Conservation (phyloP, 2,113 vertebrate genomes). For the Tretioscincus oriximinensis region DNA sequence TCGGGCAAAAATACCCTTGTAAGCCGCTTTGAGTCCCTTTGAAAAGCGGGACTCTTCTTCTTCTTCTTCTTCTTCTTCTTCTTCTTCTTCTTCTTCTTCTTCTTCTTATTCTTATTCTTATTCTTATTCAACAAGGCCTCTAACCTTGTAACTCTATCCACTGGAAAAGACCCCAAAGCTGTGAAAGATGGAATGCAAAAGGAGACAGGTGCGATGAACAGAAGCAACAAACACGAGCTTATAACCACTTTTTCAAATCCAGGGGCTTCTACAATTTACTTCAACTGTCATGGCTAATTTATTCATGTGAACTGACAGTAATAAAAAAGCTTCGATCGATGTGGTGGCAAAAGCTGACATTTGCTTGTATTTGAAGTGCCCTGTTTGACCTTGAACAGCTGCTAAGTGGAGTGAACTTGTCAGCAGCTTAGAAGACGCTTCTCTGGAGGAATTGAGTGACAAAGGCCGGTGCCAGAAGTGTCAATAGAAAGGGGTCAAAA, state of each 20-base stretch:
- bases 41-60: no score
- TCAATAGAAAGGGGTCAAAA: accelerated
- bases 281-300: conserved; percentile 67
- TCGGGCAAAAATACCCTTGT: no score
- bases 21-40: no score
- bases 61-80: no score
- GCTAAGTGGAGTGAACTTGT: conserved; percentile 45
- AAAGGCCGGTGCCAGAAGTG: not conserved
- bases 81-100: no score
- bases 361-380: conserved; percentile 60
- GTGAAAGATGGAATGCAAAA: no score
- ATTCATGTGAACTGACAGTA: conserved; percentile 61
- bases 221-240: not conserved
- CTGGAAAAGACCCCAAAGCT: no score
- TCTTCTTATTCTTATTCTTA: no score
- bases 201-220: not conserved
- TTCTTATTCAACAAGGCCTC: no score
- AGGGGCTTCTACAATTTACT: conserved; percentile 59
- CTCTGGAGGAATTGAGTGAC: not conserved
- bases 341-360: conserved; percentile 52
- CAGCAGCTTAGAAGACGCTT: conserved; percentile 28
- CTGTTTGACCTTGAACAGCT: conserved; percentile 60
- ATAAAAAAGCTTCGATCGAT: conserved; percentile 63
- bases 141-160: no score
- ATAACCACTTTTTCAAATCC: conserved; percentile 57